phyloP scores from a whole-genome alignment of 2,797 vertebrate genomes.

The Choloepus didactylus region DNA sequence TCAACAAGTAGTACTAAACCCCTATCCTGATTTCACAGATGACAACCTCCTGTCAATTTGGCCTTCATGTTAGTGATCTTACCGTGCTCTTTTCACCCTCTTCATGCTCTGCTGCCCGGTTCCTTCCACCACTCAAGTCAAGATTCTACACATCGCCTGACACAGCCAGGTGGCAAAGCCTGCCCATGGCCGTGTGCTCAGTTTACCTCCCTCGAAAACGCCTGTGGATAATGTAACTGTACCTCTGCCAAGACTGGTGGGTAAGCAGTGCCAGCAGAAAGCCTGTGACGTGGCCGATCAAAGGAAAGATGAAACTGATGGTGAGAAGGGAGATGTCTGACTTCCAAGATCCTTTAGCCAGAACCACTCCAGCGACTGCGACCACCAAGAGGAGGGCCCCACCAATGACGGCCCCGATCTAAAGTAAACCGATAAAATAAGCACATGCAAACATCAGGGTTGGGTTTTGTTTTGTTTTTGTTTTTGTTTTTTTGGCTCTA shows the following conservation, averaged over 20 bases:
- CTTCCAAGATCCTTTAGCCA: conserved; percentile 84
- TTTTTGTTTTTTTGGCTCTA: not conserved
- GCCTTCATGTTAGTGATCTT: not conserved
- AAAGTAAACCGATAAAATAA: conserved; percentile 47
- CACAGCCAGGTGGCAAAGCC: not conserved
- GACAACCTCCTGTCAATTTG: not conserved
- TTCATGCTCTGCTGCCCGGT: not conserved
- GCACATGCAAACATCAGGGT: not conserved
- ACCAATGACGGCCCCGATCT: conserved; percentile 85
- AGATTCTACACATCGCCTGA: not conserved
- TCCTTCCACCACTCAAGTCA: not conserved
- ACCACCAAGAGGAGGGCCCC: conserved; percentile 83
- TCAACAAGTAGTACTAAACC: not conserved
- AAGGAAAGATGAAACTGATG: conserved; percentile 86
- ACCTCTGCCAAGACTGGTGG: conserved; percentile 88
- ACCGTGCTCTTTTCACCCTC: not conserved
- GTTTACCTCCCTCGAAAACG: not conserved
- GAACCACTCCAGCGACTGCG: conserved; percentile 75
- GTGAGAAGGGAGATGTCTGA: conserved; percentile 79
- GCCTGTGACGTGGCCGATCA: conserved; percentile 84
- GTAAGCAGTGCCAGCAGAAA: conserved; percentile 84
- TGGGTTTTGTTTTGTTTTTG: too few species aligned
- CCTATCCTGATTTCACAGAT: not conserved
- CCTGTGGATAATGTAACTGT: conserved; percentile 3
- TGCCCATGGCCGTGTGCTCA: not conserved